Evolutionary conservation across 2,888 invertebrate species (phyloP), one percentile per base, ranked within the genome.

Genomic region (Ochropleura leucogaster): DNA sequence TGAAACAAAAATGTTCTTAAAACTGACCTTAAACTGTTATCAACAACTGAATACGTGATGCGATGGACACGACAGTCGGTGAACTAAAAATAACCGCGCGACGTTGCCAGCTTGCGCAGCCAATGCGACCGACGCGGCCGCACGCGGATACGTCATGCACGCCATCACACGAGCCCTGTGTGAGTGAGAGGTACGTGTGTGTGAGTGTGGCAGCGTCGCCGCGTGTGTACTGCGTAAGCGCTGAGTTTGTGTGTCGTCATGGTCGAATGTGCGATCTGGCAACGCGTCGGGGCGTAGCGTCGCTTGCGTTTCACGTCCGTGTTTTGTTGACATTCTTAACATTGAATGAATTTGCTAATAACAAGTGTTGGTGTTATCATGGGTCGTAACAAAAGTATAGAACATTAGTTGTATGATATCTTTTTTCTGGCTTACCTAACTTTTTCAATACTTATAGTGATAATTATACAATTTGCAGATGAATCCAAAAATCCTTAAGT

Each of bases 1-100:
- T 63, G 42, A 4, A 67, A 6, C 5, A 53, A 44, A 57, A 20
- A 44, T 59, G 9, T 0, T n/a, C 30, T 20, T 66, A 16, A 68
- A 71, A 67, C 62, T 4, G 55, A 75, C 53, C 62, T 49, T 70
- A 62, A 55, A 64, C 44, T 20, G 60, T 49, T 20, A 57, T 12
- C 5, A 16, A 68, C 10, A 64, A 64, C 67, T 51, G 69, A 76
- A 78, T 79, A 81, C 82, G 85, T 83, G 75, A 81, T 74, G 70
- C 86, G 82, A 84, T 75, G 84, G 74, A 86, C 84, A 77, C 86
- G 84, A 85, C 77, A 81, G 59, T 72, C 77, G 70, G 63, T 75
- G 63, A 55, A 87, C 87, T 85, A 85, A 86, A 86, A 85, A 79
- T 82, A 85, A 70, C 62, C 47, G 49, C 30, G 72, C 72, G 63